Evolutionary conservation across 2,888 invertebrate genomes (phyloP).

Genomic region (Eupithecia abbreviata): DNA sequence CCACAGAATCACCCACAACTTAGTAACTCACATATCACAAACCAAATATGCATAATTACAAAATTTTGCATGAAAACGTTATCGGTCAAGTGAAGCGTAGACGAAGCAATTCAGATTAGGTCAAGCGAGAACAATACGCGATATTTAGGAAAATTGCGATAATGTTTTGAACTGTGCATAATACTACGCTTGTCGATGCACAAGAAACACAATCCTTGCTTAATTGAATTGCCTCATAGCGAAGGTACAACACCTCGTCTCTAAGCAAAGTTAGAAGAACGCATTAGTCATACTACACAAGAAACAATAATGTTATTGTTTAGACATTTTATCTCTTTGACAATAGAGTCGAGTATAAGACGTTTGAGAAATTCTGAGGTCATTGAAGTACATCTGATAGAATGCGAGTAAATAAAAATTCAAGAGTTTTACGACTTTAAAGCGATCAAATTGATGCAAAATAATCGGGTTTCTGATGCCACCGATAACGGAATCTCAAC

Average conservation of each 20-base stretch:
- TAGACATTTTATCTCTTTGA: conserved; percentile 19
- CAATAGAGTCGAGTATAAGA: conserved; percentile 40
- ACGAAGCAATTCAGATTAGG: conserved; percentile 21
- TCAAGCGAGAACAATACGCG: conserved; percentile 34
- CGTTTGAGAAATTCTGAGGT: conserved; percentile 52
- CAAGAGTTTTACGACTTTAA: conserved; percentile 25
- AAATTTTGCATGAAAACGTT: conserved; percentile 25
- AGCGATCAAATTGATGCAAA: conserved; percentile 38
- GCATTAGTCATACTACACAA: conserved; percentile 54
- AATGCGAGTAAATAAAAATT: conserved; percentile 14
- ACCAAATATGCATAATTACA: conserved; percentile 29
- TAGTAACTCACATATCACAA: conserved; percentile 21
- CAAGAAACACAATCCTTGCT: conserved; percentile 55
- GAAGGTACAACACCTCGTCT: conserved; percentile 38
- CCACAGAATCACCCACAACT: conserved; percentile 34
- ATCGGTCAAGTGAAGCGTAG: conserved; percentile 18
- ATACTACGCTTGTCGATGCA: conserved; percentile 43
- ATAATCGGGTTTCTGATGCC: conserved; percentile 38
- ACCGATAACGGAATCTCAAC: conserved; percentile 58
- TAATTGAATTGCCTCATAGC: conserved; percentile 60
- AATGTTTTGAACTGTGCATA: conserved; percentile 46
- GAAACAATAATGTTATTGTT: conserved; percentile 43
- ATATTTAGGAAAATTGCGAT: conserved; percentile 40
- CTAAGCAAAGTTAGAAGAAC: conserved; percentile 22
- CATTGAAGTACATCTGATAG: conserved; percentile 31